Evolutionary conservation across 2,888 invertebrate genomes (phyloP), one percentile per base, ranked within the genome.

Genomic region (Lithosia quadra): DNA sequence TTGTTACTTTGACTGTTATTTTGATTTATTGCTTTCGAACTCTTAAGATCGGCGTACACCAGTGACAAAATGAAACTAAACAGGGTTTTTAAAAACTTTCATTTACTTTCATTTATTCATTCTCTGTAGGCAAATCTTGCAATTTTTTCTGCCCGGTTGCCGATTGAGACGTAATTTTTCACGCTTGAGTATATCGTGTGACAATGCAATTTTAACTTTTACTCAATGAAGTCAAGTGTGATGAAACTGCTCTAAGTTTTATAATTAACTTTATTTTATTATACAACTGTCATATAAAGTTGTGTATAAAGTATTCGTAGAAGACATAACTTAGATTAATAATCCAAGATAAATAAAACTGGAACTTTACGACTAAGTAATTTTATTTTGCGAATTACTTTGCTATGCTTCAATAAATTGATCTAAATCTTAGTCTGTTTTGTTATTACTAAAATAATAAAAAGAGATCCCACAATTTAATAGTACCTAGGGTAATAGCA

Each of bases 281-380:
- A 49, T 2, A 49, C n/a, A 43, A 49, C 49, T 49, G 49, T n/a
- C 55, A 15, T 55, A 36, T 63, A 55, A 55, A 36, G 33, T 18
- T 9, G 18, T 36, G 21, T 55, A 36, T 63, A 55, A 55, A 36
- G 33, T 18, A 15, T 22, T 36, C 1, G 5, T 9, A 63, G 28
- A 36, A 36, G 22, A 34, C 24, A 55, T 34, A n/a, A 63, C 34
- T 63, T 55, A 34, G 5, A 15, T 55, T 63, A 55, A 22, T 55
- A 9, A n/a, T n/a, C n/a, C 56, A 24, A 55, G 10, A 55, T 4
- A 8, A 10, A 18, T 55, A 22, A 55, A 63, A 15, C 34, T 33
- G 55, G 53, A 49, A 18, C 36, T 55, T 34, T 63, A 55, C 55
- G 53, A 53, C 15, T 34, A 21, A n/a, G n/a, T n/a, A n/a, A 10